Evolutionary conservation across 2,888 invertebrate genomes (phyloP), one percentile per base, ranked within the genome.

Genomic region (Lepidochitona cinerea): DNA sequence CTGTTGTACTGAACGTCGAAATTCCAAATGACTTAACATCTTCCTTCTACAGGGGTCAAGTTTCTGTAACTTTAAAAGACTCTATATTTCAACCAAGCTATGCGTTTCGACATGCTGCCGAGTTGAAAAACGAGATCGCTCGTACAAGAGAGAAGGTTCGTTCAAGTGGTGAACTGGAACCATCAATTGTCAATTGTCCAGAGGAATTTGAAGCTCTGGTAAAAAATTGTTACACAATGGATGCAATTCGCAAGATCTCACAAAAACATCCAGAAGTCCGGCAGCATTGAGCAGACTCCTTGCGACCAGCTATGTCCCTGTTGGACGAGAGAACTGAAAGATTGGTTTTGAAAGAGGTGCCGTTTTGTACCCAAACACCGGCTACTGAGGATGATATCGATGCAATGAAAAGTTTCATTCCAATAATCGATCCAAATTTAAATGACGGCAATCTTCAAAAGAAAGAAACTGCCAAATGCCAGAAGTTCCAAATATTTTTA

Each of bases 281-380:
- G 9, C 75, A 79, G 33, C 32, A 23, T 12, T 79, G 79, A 76
- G 37, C 64, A 1, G 79, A 79, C 49, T 78, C 81, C 32, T 77
- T 71, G 12, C 77, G 79, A 69, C 36, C 79, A 41, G 70, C 79
- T 36, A 80, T 80, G 80, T 49, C 49, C 26, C 9, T 77, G 7
- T 36, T 80, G 36, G 67, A 76, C 14, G 71, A 76, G 5, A 41
- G 78, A 41, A 75, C 73, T 12, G 69, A 73, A 33, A 26, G 79
- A n/a, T n/a, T 26, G 12, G 7, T 12, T 35, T 35, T 66, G 32
- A 66, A 66, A 23, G 66, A 33, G 12, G 33, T 66, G 12, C 66
- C 66, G 12, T 66, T 66, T 33, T 7, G 12, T 12, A 9, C 33
- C 7, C 66, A 12, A 33, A 7, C 41, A 41, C 41, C 41, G 9